Evolutionary conservation across 2,797 vertebrate genomes (phyloP), one percentile per base, ranked within the genome.

Genomic region (Taenioides sp.): DNA sequence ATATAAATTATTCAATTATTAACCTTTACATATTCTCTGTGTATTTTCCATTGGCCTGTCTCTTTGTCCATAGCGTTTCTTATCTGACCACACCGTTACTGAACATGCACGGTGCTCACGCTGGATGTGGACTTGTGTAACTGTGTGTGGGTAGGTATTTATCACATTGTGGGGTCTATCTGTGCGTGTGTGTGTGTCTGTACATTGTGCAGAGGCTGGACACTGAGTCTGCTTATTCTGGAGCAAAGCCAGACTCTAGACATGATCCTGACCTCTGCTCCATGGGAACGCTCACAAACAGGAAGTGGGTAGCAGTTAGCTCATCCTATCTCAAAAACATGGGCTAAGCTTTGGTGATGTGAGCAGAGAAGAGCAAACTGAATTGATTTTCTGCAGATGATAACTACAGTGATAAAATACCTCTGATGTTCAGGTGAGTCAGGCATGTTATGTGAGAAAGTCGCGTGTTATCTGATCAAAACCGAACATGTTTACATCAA

Each of bases 221-320:
- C 74, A 71, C 66, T 65, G 71, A 7, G 60, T 79, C 28, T 71
- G 85, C 65, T 84, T 86, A 75, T 72, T 28, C 74, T 92, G 89
- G 89, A 85, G 52, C 67, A 0, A n/a, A 47, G 87, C 89, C 67
- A 0, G 34, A 50, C 86, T 88, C 59, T 87, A 91, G 82, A 81
- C 76, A 83, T 85, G 85, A 87, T 82, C 86, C 77, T 77, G 85
- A 88, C 86, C 82, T 85, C 77, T 78, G 70, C 71, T 69, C 75
- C 79, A 80, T 71, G 79, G 80, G 86, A 88, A 79, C 49, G 81
- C 70, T 67, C 76, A 73, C 83, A 86, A 88, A 91, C 88, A 90
- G 89, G 92, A 92, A 81, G 84, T 83, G 79, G 73, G 82, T 11
- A 0, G 54, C 37, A 65, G 76, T 86, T 75, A 65, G 82, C 78